These are phyloP conservation scores for Etheostoma cragini DNA, from an alignment of 2,113 vertebrate species.

Conservation along the genomic window DNA sequence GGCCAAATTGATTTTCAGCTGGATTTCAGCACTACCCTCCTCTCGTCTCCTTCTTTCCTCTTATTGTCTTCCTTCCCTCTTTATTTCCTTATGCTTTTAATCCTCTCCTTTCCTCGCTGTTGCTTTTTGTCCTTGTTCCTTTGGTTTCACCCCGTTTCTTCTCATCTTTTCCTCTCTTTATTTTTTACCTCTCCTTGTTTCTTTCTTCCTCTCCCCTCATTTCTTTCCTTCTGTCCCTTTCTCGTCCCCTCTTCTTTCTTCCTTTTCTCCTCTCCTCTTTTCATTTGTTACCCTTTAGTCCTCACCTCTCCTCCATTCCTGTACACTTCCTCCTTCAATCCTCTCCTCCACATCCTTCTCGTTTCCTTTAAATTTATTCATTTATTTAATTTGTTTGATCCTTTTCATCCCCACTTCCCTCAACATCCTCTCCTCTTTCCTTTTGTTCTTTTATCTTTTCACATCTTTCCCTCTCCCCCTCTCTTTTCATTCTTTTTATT, in stretches of 20 bases:
- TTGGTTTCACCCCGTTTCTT: not conserved
- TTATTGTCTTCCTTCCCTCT: not conserved
- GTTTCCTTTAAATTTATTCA: no score
- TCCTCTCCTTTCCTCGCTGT: not conserved
- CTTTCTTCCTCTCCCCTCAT: not conserved
- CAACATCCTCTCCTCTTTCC: no score
- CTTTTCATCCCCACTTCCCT: no score
- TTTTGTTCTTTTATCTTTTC: no score
- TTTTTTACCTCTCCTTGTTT: not conserved
- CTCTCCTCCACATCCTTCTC: not conserved
- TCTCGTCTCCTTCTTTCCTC: conserved; percentile 41
- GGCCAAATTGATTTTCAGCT: conserved; percentile 69
- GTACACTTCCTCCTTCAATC: not conserved
- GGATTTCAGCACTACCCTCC: conserved; percentile 55
- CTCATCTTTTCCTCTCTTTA: not conserved
- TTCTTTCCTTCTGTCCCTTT: not conserved
- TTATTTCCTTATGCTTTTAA: not conserved
- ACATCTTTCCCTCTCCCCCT: no score
- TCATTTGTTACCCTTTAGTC: no score
- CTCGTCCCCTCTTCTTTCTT: not conserved
- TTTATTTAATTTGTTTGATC: no score
- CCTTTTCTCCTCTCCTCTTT: not conserved
- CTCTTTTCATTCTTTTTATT: not conserved
- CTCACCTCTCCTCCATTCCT: not conserved
- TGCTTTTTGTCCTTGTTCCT: not conserved